Conservation (phyloP, 2,888 invertebrate species). For the Andrena flavipes region DNA sequence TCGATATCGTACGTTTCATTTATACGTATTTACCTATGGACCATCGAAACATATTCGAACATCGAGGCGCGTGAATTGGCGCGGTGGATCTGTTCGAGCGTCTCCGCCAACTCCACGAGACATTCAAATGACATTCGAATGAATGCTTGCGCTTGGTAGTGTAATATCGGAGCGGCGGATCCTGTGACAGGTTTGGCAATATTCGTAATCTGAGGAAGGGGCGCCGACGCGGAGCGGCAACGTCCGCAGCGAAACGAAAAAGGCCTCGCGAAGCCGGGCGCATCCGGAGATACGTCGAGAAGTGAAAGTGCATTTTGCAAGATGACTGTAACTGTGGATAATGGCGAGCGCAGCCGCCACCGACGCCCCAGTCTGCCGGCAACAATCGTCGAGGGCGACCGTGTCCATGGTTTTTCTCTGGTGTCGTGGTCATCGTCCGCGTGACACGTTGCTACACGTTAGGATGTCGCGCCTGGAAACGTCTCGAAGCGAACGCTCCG, state of each 20-base stretch:
- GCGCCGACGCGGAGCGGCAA: constrained; percentile 6
- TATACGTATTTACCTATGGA: background rate
- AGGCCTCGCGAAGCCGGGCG: constrained; percentile 56
- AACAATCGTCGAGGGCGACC: constrained; percentile 51
- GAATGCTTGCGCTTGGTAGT: background rate
- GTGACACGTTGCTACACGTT: background rate
- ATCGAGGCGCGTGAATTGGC: background rate
- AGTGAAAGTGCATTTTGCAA: constrained; percentile 75
- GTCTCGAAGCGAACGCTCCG: background rate
- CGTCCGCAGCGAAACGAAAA: constrained; percentile 50
- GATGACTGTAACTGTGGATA: constrained; percentile 70
- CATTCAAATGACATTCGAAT: background rate
- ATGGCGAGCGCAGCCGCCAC: constrained; percentile 56
- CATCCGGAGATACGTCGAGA: constrained; percentile 70
- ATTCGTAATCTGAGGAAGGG: constrained; percentile 13
- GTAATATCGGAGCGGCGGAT: background rate
- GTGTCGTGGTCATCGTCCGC: background rate
- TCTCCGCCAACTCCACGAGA: too few relatives aligned
- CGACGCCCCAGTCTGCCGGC: constrained; percentile 58
- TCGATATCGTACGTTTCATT: background rate
- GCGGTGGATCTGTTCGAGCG: background rate
- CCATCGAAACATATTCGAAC: background rate
- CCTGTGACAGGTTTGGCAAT: background rate
- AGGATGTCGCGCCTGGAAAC: constrained; percentile 16
- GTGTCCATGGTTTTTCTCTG: constrained; percentile 4